phyloP scores from a whole-genome alignment of 1,140 invertebrate species.

The Hirudo medicinalis region DNA sequence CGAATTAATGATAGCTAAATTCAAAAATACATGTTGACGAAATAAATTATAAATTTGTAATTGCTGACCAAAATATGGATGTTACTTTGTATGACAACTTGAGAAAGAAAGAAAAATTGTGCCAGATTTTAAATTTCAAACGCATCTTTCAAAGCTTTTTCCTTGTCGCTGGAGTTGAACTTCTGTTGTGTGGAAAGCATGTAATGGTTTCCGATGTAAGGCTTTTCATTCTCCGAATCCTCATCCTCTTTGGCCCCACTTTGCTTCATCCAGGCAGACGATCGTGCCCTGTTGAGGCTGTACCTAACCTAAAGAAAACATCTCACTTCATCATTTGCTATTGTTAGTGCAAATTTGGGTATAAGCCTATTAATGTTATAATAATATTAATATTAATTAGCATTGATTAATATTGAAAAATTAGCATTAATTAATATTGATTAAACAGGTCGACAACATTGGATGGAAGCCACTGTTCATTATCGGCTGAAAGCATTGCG shows the following conservation, averaged over 20 bases:
- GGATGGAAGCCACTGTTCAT: no score
- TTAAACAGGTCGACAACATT: no score
- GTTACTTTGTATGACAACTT: neutral
- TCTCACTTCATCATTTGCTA: no score
- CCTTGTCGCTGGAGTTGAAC: neutral
- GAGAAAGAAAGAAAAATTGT: neutral
- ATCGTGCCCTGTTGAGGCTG: neutral
- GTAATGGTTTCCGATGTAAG: conserved; percentile 5
- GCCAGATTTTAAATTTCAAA: conserved; percentile 1
- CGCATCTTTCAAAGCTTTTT: conserved; percentile 8
- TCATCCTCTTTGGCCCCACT: no score
- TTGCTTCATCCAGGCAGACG: neutral
- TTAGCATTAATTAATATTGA: no score
- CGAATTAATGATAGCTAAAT: neutral
- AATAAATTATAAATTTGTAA: neutral
- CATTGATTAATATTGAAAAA: no score
- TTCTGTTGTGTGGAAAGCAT: neutral
- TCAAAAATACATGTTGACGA: conserved; percentile 3
- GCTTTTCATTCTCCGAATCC: neutral
- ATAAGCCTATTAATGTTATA: no score
- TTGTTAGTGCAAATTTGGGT: no score
- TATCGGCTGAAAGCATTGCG: no score
- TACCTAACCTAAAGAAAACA: conserved; percentile 2
- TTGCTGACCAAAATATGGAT: neutral
- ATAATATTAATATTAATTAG: no score